These are phyloP conservation scores for Aphelinus certus DNA, from an alignment of 1,140 invertebrate genomes.

Conservation along the genomic window DNA sequence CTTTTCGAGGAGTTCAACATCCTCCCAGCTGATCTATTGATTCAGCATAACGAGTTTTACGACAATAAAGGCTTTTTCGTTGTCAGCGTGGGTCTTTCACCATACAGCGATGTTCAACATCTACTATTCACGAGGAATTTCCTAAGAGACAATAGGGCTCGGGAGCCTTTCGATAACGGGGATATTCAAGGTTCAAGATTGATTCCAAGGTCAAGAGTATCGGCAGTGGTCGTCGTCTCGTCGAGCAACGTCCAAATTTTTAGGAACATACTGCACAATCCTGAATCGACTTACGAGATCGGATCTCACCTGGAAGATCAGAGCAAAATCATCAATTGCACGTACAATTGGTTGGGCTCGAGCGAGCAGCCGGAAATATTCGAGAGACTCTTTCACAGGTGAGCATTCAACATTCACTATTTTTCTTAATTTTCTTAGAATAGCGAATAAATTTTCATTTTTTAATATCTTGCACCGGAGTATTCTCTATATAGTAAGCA, in stretches of 20 bases:
- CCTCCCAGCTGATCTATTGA: slow-evolving; percentile 74
- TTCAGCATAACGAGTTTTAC: slow-evolving; percentile 90
- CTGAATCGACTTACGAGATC: slow-evolving; percentile 90
- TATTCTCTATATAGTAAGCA: too few relatives aligned
- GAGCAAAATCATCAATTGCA: slow-evolving; percentile 91
- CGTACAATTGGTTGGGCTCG: slow-evolving; percentile 92
- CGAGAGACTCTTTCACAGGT: slow-evolving; percentile 82
- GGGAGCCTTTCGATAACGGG: slow-evolving; percentile 82
- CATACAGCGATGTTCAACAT: slow-evolving; percentile 83
- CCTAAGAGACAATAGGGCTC: slow-evolving; percentile 85
- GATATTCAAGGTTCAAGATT: slow-evolving; percentile 73
- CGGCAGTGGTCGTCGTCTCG: slow-evolving; percentile 88
- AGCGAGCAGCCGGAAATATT: slow-evolving; percentile 82
- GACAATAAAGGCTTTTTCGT: slow-evolving; percentile 89
- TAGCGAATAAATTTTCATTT: too few relatives aligned
- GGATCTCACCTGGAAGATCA: slow-evolving; percentile 95
- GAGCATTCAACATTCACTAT: slow-evolving; percentile 44
- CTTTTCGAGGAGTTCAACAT: slow-evolving; percentile 77
- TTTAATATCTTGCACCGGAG: too few relatives aligned
- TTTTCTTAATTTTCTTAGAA: too few relatives aligned
- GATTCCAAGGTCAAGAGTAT: slow-evolving; percentile 86
- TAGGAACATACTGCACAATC: slow-evolving; percentile 94
- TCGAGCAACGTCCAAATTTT: slow-evolving; percentile 91
- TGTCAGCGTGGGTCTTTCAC: slow-evolving; percentile 85
- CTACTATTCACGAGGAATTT: slow-evolving; percentile 90